These are phyloP conservation scores for Perca fluviatilis DNA, from an alignment of 2,113 vertebrate genomes.

Conservation along the genomic window DNA sequence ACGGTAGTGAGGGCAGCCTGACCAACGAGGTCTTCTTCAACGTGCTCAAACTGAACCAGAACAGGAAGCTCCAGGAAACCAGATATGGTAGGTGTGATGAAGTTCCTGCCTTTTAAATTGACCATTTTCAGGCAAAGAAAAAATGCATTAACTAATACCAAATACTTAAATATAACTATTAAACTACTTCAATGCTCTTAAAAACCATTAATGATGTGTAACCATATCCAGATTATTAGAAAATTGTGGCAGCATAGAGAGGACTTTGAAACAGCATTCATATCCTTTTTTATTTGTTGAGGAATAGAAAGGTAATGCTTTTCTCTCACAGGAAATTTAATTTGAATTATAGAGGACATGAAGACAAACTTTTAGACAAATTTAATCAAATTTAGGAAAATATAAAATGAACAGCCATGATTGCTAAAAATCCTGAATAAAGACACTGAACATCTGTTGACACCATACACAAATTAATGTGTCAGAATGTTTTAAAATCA, in stretches of 20 bases:
- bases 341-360: too few relatives aligned
- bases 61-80: slow-evolving; percentile 65
- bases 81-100: slow-evolving; percentile 54
- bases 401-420: not conserved
- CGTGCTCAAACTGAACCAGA: slow-evolving; percentile 80
- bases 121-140: not conserved
- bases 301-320: too few relatives aligned
- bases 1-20: slow-evolving; percentile 64
- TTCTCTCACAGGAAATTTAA: too few relatives aligned
- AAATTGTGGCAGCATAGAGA: too few relatives aligned
- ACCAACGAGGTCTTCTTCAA: slow-evolving; percentile 84
- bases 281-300: too few relatives aligned
- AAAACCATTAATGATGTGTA: too few relatives aligned
- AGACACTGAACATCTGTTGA: not conserved
- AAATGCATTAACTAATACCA: not conserved
- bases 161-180: too few relatives aligned
- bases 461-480: too few relatives aligned
- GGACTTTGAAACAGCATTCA: too few relatives aligned
- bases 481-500: not conserved
- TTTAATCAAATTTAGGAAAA: not conserved
- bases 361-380: too few relatives aligned
- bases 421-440: not conserved
- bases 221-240: too few relatives aligned
- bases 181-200: too few relatives aligned
- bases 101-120: not conserved